Evolutionary conservation across 2,113 vertebrate genomes (phyloP), one percentile per base, ranked within the genome.

Genomic region (Psilopogon haemacephalus): DNA sequence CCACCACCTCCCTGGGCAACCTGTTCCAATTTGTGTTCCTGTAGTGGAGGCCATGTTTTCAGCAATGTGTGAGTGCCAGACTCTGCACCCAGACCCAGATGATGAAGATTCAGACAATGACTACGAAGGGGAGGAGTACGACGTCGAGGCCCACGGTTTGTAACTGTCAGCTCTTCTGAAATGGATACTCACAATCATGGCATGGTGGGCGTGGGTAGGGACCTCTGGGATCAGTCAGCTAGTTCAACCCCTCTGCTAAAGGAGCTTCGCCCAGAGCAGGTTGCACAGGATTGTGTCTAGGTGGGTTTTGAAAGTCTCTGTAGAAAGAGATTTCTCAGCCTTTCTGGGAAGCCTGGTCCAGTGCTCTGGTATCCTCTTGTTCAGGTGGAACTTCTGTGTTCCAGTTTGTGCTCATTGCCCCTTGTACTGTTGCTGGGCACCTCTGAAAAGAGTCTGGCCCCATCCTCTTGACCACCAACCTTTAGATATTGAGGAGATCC

Each of bases 1-100:
- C 48, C 23, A 46, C 11, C 42, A 42, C 14, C 42, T 42, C 42
- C 42, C 42, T 50, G 48, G 48, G 46, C 48, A 50, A 50, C 59
- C 10, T 83, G 33, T 80, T 42, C 63, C 40, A 4, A 0, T 26
- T 64, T 95, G 64, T 95, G 77, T 91, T 32, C 62, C 60, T 48
- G 30, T 85, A 99, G 99, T 99, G 98, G 98, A 99, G 85, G 94
- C 98, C 76, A 98, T 99, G 99, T 99, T 99, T 90, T 97, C 98
- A 10, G 98, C 99, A 0, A 99, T 99, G 99, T 99, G 99, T 12
- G 99, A 99, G 12, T 99, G 99, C 93, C 99, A 99, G 92, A 99
- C 99, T 24, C 97, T 99, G 85, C 99, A 99, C 72, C 99, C 99
- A 0, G 99, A 99, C 94, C 99, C 99, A 0, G 99, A 99, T 1